Evolutionary conservation across 2,113 vertebrate species (phyloP).

Genomic region (Rutilus rutilus): DNA sequence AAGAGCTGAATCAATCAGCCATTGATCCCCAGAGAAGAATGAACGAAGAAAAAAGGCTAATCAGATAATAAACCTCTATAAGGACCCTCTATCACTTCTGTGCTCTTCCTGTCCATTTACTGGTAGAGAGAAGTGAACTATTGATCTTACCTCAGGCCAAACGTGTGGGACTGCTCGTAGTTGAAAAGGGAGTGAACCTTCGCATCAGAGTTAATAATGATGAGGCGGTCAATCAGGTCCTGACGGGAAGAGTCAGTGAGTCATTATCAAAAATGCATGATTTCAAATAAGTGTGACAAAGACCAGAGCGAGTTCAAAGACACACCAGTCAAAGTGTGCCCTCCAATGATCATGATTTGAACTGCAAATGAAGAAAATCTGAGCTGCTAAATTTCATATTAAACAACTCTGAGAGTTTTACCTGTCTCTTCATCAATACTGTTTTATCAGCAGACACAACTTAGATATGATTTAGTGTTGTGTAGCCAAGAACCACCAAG

Average conservation of each 20-base stretch:
- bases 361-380: not conserved
- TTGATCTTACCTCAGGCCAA: conserved; percentile 91
- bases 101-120: conserved; percentile 14
- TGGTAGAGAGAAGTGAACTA: conserved; percentile 34
- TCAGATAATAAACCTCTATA: conserved; percentile 50
- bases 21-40: conserved; percentile 47
- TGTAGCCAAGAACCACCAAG: too few relatives aligned
- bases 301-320: not conserved
- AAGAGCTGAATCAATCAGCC: conserved; percentile 58
- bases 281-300: conserved; percentile 4
- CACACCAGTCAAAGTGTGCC: conserved; percentile 47
- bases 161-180: conserved; percentile 94
- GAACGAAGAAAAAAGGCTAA: conserved; percentile 59
- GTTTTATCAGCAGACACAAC: not conserved
- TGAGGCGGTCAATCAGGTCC: conserved; percentile 93
- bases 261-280: not conserved
- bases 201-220: conserved; percentile 89
- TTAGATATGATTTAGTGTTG: not conserved
- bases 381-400: not conserved
- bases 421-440: too few relatives aligned
- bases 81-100: not conserved
- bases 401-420: too few relatives aligned
- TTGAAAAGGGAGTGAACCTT: conserved; percentile 95
- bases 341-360: conserved; percentile 38
- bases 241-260: conserved; percentile 61